Evolutionary conservation across 1,140 invertebrate genomes (phyloP), one percentile per base, ranked within the genome.

Genomic region (Drosophila nasuta): DNA sequence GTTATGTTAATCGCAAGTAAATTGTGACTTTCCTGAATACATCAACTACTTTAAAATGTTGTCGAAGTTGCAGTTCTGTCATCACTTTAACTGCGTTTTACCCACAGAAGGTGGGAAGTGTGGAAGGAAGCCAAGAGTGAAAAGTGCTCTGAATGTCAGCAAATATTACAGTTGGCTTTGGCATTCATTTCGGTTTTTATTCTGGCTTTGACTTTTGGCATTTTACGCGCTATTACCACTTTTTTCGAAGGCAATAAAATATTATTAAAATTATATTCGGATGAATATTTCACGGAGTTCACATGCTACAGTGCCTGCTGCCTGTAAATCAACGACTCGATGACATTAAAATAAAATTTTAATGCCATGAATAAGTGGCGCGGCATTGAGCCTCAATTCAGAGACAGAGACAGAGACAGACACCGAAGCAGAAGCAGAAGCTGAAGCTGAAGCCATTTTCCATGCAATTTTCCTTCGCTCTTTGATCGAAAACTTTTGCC

Each of bases 261-360:
- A 83, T 91, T 91, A 91, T 91, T 91, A 91, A 91, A 91, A 91
- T 91, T 75, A 91, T 86, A 74, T 77, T 79, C 77, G 38, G 51
- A 35, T 56, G 64, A 73, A 13, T 25, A 49, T 41, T 35, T 45
- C 35, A 68, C 28, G 48, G 46, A 6, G 43, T 58, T 54, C 8
- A 56, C 6, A 15, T 35, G 17, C 46, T 10, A 49, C 54, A 73
- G 56, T 25, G 51, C 43, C 48, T 67, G 48, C 48, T 67, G 79
- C 78, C 78, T 88, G 90, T 91, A 91, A 91, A 91, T 91, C 90
- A 91, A 75, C 90, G 81, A 81, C 90, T 91, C 86, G 86, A 91
- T 91, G 90, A 85, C 90, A 91, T 91, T 91, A 91, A 91, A 90
- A 91, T 91, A 90, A 91, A 91, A 91, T 91, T 91, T 91, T 91